phyloP scores from a whole-genome alignment of 2,888 invertebrate species.

The Cetonia aurata region DNA sequence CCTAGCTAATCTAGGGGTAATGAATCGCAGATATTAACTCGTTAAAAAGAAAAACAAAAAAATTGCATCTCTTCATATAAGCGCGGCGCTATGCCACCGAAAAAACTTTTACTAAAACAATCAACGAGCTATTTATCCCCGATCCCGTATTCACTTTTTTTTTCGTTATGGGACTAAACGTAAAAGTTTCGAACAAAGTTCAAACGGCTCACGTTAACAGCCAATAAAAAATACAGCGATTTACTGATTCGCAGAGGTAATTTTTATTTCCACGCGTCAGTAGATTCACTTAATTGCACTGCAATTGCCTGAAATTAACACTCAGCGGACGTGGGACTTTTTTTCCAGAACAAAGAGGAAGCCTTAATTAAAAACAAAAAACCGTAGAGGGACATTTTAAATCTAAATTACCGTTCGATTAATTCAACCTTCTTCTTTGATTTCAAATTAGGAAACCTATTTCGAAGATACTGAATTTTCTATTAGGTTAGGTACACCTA shows the following conservation, averaged over 20 bases:
- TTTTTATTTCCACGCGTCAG: conserved; percentile 51
- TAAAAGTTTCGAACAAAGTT: conserved; percentile 5
- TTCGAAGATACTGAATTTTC: too few species aligned
- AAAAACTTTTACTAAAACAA: too few species aligned
- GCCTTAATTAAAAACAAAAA: conserved; percentile 38
- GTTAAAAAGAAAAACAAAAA: too few species aligned
- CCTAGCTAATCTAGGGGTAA: too few species aligned
- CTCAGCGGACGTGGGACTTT: conserved; percentile 49
- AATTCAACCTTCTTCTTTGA: conserved; percentile 37
- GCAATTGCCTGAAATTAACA: conserved; percentile 54
- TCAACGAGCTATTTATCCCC: too few species aligned
- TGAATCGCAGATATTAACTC: too few species aligned
- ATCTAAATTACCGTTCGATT: conserved; percentile 50
- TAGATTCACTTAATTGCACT: conserved; percentile 52
- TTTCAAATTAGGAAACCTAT: too few species aligned
- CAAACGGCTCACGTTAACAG: conserved; percentile 1
- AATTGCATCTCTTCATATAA: too few species aligned
- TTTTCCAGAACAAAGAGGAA: conserved; percentile 30
- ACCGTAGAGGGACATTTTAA: conserved; percentile 45
- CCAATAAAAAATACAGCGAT: conserved; percentile 8
- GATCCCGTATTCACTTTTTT: neutral
- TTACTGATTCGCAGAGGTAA: conserved; percentile 37
- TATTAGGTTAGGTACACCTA: too few species aligned
- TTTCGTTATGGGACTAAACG: neutral
- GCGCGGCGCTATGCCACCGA: too few species aligned